Percentiles rank a stretch among this genome's conserved stretches.
Conservation (phyloP, 2,888 invertebrate species). For the Andrena bicolor region DNA sequence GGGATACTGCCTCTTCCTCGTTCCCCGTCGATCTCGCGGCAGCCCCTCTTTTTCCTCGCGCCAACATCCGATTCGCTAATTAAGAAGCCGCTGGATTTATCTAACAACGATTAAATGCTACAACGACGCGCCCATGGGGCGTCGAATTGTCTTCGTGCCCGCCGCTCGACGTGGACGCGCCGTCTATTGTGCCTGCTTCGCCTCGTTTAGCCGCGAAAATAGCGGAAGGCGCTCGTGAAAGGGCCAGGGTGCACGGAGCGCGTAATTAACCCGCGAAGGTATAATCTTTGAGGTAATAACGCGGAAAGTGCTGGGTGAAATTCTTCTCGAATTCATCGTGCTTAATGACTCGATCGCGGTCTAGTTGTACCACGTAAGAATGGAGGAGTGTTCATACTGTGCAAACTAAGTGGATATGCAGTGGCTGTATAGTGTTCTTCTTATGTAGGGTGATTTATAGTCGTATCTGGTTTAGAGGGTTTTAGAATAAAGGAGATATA, state of each 20-base stretch:
- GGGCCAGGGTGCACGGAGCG: conserved; percentile 9
- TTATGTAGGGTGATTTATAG: no score
- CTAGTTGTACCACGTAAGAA: not conserved
- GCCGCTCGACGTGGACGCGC: not conserved
- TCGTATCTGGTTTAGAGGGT: no score
- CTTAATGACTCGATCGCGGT: conserved; percentile 11
- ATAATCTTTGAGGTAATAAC: conserved; percentile 35
- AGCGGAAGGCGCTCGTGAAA: conserved; percentile 30
- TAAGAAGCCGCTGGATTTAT: conserved; percentile 58
- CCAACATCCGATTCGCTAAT: conserved; percentile 61
- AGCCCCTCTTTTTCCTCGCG: conserved; percentile 8
- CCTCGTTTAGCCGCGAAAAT: conserved; percentile 20
- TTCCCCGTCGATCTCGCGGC: conserved; percentile 38
- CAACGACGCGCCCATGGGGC: not conserved
- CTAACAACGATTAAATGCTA: conserved; percentile 46
- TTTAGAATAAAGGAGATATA: no score
- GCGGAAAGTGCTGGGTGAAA: conserved; percentile 2
- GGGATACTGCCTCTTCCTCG: conserved; percentile 52
- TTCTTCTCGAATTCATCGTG: conserved; percentile 8
- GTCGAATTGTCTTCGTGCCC: conserved; percentile 15
- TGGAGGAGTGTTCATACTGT: not conserved
- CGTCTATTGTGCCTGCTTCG: conserved; percentile 2
- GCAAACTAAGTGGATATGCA: not conserved
- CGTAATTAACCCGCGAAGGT: conserved; percentile 35
- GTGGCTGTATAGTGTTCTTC: not conserved